A percentile compares a stretch with the other conserved stretches of the same genome.
Conservation (phyloP, 2,888 invertebrate species). For the Odontocerum albicorne region DNA sequence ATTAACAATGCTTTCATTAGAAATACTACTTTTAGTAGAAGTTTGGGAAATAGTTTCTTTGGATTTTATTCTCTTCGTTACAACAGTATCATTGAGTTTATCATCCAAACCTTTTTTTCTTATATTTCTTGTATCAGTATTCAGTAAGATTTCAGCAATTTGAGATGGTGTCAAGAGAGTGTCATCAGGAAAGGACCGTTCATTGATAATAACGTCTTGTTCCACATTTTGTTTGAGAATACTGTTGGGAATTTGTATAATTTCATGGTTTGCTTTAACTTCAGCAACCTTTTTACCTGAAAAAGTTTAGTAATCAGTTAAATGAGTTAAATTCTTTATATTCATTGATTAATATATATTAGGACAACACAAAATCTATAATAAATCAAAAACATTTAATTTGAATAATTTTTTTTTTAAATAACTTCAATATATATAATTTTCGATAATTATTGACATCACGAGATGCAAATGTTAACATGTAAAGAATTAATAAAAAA, state of each 20-base stretch:
- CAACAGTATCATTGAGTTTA: constrained; percentile 12
- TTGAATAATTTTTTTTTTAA: too few species aligned
- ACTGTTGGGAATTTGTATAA: constrained; percentile 4
- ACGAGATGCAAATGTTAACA: too few species aligned
- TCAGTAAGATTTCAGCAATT: constrained; percentile 31
- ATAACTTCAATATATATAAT: too few species aligned
- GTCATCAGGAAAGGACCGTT: constrained; percentile 34
- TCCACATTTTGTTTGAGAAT: constrained; percentile 2
- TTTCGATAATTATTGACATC: too few species aligned
- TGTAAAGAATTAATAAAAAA: too few species aligned
- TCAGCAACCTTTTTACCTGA: constrained; percentile 39
- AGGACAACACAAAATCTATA: too few species aligned
- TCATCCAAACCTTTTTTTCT: constrained; percentile 36
- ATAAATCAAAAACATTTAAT: too few species aligned
- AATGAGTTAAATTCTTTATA: too few species aligned
- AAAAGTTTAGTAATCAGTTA: too few species aligned
- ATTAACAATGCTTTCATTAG: neutral
- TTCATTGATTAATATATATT: too few species aligned
- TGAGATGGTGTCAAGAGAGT: constrained; percentile 32
- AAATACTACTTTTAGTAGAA: neutral
- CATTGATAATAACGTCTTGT: constrained; percentile 28
- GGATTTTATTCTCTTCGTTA: neutral
- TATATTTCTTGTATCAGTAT: constrained; percentile 38
- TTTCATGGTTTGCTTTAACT: constrained; percentile 12
- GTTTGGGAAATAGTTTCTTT: constrained; percentile 26